Evolutionary conservation across 2,797 vertebrate genomes (phyloP), one percentile per base, ranked within the genome.

Genomic region (Cynodonichthys magdalenae): DNA sequence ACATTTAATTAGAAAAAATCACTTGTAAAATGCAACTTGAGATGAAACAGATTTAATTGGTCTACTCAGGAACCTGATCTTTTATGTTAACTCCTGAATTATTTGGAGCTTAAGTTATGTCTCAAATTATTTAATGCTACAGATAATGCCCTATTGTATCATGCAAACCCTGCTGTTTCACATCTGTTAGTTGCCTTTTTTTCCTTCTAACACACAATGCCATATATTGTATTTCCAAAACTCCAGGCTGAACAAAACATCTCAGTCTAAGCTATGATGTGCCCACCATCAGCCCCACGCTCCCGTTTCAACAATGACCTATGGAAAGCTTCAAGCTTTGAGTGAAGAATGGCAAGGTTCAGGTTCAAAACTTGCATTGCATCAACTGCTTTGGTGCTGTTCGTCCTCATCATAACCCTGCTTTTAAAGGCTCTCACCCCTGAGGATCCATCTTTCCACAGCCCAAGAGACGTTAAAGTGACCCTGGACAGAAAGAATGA

Each of bases 321-420:
- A 47, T 65, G 79, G 63, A 45, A 61, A 60, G 39, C 66, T 27
- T 60, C 62, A 1, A 59, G 71, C 71, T 36, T 61, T 44, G 53
- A 69, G 36, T 85, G 62, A 82, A 92, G 91, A 90, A 99, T 99
- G 97, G 95, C 94, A 84, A 95, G 96, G 89, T 94, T 98, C 84
- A 95, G 93, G 71, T 94, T 94, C 76, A 98, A 93, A 89, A 92
- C 94, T 15, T 98, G 94, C 82, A 82, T 95, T 82, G 78, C 93
- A 58, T 90, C 96, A 47, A 82, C 92, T 15, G 91, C 93, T 60
- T 90, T 98, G 82, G 89, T 94, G 75, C 87, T 96, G 39, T 92
- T 96, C 59, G 77, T 97, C 72, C 94, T 97, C 73, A 89, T 93
- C 53, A 70, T 97, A 75, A 94, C 95, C 50, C 90, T 95, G 84